phyloP scores from a whole-genome alignment of 2,888 invertebrate genomes.

The Acronicta aceris region DNA sequence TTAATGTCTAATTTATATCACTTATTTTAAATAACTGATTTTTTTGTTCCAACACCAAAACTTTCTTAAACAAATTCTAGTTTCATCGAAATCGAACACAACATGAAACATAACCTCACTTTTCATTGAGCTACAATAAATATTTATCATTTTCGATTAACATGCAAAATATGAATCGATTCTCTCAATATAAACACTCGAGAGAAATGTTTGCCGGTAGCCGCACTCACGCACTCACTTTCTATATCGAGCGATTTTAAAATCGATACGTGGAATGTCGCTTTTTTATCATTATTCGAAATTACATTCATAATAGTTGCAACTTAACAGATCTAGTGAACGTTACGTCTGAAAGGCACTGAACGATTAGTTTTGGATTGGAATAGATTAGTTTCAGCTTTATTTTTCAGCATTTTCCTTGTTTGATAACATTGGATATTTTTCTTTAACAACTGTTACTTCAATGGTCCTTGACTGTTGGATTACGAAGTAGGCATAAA shows the following conservation, averaged over 20 bases:
- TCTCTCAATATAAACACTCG: slow-evolving; percentile 51
- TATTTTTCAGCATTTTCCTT: not conserved
- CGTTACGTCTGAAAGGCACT: slow-evolving; percentile 20
- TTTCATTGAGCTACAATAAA: slow-evolving; percentile 34
- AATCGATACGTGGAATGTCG: slow-evolving; percentile 56
- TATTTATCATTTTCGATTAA: slow-evolving; percentile 49
- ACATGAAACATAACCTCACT: slow-evolving; percentile 3
- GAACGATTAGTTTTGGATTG: not conserved
- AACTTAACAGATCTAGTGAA: slow-evolving; percentile 12
- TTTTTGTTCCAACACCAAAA: no score
- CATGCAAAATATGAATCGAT: slow-evolving; percentile 52
- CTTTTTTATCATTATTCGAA: slow-evolving; percentile 37
- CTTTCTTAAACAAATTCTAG: no score
- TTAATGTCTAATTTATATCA: no score
- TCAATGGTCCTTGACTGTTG: not conserved
- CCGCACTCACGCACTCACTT: slow-evolving; percentile 70
- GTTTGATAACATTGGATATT: not conserved
- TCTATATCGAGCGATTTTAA: slow-evolving; percentile 68
- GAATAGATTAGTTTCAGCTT: not conserved
- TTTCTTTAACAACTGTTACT: no score
- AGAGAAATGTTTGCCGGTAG: slow-evolving; percentile 55
- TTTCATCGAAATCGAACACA: not conserved
- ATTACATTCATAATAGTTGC: slow-evolving; percentile 25
- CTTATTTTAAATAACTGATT: no score
- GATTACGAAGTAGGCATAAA: not conserved